These are phyloP conservation scores for Threskiornis aethiopicus DNA, from an alignment of 2,797 vertebrate species.

Conservation along the genomic window DNA sequence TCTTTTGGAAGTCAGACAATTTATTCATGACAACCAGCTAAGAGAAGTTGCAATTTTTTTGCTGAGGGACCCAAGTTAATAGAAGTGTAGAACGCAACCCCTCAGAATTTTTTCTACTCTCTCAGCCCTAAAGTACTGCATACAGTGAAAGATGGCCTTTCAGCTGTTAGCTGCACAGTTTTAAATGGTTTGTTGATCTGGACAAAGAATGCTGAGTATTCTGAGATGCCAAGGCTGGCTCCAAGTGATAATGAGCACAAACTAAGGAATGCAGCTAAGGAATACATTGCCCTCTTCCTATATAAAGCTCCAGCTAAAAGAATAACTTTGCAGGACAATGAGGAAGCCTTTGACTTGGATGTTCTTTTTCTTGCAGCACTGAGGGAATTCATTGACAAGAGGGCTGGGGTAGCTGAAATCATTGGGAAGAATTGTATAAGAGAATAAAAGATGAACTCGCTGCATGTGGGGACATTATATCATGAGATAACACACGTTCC, in stretches of 20 bases:
- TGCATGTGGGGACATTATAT: background rate
- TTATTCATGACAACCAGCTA: constrained; percentile 24
- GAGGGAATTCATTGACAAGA: constrained; percentile 17
- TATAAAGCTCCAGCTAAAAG: constrained; percentile 43
- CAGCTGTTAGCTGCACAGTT: constrained; percentile 33
- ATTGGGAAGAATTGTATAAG: background rate
- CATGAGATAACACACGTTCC: background rate
- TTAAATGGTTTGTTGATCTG: constrained; percentile 66
- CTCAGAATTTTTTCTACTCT: constrained; percentile 43
- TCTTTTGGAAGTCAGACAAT: constrained; percentile 55
- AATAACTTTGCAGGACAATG: constrained; percentile 35
- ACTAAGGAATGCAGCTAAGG: constrained; percentile 33
- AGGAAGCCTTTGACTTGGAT: constrained; percentile 8
- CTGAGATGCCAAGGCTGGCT: constrained; percentile 12
- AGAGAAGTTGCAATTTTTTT: constrained; percentile 45
- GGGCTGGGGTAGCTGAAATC: background rate
- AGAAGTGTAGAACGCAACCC: constrained; percentile 39
- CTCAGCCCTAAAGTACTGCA: constrained; percentile 28
- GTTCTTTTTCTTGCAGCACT: constrained; percentile 16
- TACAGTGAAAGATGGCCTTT: constrained; percentile 50
- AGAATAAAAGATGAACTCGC: constrained; percentile 35
- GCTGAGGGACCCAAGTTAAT: constrained; percentile 8
- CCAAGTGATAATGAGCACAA: constrained; percentile 48
- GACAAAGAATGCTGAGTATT: constrained; percentile 50
- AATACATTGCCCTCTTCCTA: background rate